Conservation (phyloP, 2,113 vertebrate genomes). For the Apodemus speciosus region DNA sequence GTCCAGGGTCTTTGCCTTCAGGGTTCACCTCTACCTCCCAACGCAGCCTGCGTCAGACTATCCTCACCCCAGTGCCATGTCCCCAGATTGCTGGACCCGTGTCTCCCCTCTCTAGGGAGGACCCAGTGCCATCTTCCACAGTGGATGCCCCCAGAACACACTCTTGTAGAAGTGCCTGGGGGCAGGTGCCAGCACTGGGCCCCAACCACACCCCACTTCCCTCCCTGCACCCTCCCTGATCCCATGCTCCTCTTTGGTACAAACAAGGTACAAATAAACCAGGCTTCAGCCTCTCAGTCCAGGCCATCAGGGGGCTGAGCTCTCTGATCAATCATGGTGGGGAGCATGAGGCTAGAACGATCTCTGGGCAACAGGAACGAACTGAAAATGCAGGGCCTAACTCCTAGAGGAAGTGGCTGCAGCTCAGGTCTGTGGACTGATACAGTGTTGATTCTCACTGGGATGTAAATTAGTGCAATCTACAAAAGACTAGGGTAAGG, state of each 20-base stretch:
- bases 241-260: slow-evolving; percentile 82
- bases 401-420: slow-evolving; percentile 68
- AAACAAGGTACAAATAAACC: slow-evolving; percentile 61
- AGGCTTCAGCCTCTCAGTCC: not conserved
- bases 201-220: not conserved
- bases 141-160: not conserved
- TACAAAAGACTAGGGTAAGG: slow-evolving; percentile 77
- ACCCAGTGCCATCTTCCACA: not conserved
- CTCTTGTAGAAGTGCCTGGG: slow-evolving; percentile 1
- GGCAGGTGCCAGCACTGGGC: not conserved
- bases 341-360: slow-evolving; percentile 15
- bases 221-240: not conserved
- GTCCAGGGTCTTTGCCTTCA: not conserved
- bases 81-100: not conserved
- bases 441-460: slow-evolving; percentile 74
- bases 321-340: slow-evolving; percentile 55
- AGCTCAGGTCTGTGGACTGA: slow-evolving; percentile 78
- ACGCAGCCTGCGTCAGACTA: not conserved
- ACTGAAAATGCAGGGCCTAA: slow-evolving; percentile 47
- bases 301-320: slow-evolving; percentile 11
- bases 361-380: slow-evolving; percentile 56
- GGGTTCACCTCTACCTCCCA: not conserved
- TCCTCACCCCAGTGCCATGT: slow-evolving; percentile 6
- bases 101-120: not conserved
- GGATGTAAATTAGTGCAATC: slow-evolving; percentile 91